Percentiles rank a stretch among this genome's conserved stretches.
Evolutionary conservation across 2,888 invertebrate genomes (phyloP).

Genomic region (Phania funesta): DNA sequence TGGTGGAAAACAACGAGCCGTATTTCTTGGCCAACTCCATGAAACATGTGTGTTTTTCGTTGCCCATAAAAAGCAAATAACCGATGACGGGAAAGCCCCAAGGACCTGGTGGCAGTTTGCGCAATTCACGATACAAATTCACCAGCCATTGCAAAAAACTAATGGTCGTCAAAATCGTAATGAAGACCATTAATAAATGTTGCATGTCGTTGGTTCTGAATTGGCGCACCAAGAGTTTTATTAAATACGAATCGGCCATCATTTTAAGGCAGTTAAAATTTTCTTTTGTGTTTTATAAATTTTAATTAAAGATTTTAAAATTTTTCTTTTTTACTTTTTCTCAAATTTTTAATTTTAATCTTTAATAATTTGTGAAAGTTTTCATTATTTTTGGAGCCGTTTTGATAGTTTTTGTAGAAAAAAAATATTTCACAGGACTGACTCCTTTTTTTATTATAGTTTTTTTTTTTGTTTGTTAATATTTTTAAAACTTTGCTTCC

Average conservation of each 20-base stretch:
- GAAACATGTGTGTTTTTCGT: constrained; percentile 88
- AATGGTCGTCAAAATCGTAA: constrained; percentile 75
- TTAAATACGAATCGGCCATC: constrained; percentile 77
- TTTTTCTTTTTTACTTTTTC: background rate
- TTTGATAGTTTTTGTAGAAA: background rate
- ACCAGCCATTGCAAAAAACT: constrained; percentile 79
- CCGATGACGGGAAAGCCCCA: constrained; percentile 93
- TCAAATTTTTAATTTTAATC: background rate
- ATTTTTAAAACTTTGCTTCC: constrained; percentile 5
- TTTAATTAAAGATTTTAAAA: background rate
- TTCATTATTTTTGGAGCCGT: constrained; percentile 39
- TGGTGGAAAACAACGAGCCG: constrained; percentile 90
- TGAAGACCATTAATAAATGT: constrained; percentile 77
- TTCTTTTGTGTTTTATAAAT: constrained; percentile 13
- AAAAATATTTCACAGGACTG: background rate
- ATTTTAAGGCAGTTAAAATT: constrained; percentile 68
- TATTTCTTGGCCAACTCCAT: constrained; percentile 88
- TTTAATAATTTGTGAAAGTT: constrained; percentile 33
- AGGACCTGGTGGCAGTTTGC: constrained; percentile 90
- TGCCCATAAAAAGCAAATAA: constrained; percentile 89
- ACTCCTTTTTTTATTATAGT: background rate
- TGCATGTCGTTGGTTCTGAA: constrained; percentile 76
- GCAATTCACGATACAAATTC: constrained; percentile 76
- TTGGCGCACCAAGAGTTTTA: constrained; percentile 77
- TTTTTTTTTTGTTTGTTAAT: background rate